phyloP scores from a whole-genome alignment of 2,797 vertebrate genomes.

The Cyclura pinguis region DNA sequence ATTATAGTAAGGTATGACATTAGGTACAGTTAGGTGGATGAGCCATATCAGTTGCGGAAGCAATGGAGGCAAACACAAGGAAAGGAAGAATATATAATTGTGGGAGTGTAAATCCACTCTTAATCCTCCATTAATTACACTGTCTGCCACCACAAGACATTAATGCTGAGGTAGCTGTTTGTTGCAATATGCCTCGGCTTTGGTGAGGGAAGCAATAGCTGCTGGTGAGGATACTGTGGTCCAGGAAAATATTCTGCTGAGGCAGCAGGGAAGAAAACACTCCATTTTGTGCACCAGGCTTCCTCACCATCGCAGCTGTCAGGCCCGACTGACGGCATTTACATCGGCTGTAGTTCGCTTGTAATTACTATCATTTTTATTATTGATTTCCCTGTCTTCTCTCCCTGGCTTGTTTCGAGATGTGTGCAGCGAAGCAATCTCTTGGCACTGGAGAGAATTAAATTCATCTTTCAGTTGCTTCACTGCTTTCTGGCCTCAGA shows the following conservation, averaged over 20 bases:
- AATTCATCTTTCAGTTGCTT: conserved; percentile 25
- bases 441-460: neutral
- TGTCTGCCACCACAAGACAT: neutral
- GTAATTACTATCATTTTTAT: conserved; percentile 41
- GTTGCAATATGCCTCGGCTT: conserved; percentile 22
- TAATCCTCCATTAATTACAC: conserved; percentile 54
- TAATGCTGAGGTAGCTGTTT: fast-evolving
- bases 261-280: conserved; percentile 56
- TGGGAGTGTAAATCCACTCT: conserved; percentile 38
- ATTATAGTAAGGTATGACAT: neutral
- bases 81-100: neutral
- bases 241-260: conserved; percentile 44
- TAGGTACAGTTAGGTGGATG: neutral
- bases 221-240: conserved; percentile 27
- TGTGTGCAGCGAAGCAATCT: neutral
- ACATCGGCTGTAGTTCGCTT: conserved; percentile 38
- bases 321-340: conserved; percentile 55
- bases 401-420: conserved; percentile 4
- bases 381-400: neutral
- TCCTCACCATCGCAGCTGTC: conserved; percentile 59
- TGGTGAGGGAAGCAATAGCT: conserved; percentile 42
- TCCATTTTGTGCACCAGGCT: conserved; percentile 47
- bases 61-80: neutral
- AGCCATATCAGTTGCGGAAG: neutral
- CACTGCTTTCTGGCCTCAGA: neutral